Evolutionary conservation across 2,888 invertebrate genomes (phyloP), one percentile per base, ranked within the genome.

Genomic region (Heliconius aoede): DNA sequence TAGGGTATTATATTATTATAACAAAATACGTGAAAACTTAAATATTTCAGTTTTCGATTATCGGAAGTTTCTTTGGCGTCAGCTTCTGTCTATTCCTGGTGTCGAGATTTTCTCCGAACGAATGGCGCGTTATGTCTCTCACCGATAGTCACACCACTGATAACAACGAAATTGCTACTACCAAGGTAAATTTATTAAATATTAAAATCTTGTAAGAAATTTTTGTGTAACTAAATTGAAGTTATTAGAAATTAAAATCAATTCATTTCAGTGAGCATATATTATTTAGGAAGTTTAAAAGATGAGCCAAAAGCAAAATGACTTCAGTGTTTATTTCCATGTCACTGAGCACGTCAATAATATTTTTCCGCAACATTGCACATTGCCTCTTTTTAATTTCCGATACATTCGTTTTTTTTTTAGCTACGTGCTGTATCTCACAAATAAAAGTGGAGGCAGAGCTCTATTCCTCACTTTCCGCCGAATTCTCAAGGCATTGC

Each of bases 1-100:
- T n/a, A n/a, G n/a, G n/a, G n/a, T n/a, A n/a, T n/a, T n/a, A n/a
- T 46, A 46, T 46, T 46, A 46, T 46, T 7, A 46, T 2, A 46
- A 46, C 46, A 26, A 60, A 60, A 60, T 26, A 26, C 13, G 5
- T 68, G 21, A 26, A 72, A 30, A 30, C 51, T 58, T 55, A 32
- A 40, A 32, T 65, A 15, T 32, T 82, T 80, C 58, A 96, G 96
- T 87, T 95, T 62, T 96, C 97, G 90, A 96, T 97, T 74, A 93
- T 96, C 84, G 96, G 98, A 90, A 98, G 99, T 80, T 97, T 98
- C 87, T 96, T 98, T 75, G 98, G 98, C 58, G 99, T 99, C 55
- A 98, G 98, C 88, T 97, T 99, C 76, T 99, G 99, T 30, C 95
- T 99, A 73, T 99, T 98, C 92, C 96, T 99, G 82, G 99, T 99